Conservation (phyloP, 2,797 vertebrate genomes). For the Spinibarbus caldwelli region DNA sequence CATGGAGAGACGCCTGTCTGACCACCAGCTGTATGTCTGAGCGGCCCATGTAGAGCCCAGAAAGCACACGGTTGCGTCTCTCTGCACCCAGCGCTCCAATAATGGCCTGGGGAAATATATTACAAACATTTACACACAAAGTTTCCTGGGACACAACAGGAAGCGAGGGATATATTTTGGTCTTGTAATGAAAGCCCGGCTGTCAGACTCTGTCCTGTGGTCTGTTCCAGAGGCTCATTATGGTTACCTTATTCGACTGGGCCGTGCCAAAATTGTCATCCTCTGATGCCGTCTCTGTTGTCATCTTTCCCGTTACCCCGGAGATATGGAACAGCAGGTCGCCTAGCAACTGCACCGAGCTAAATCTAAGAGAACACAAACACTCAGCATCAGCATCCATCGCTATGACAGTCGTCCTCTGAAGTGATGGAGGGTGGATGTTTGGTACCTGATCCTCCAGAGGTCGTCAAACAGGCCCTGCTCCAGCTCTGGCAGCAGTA, state of each 20-base stretch:
- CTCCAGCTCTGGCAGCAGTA: conserved; percentile 95
- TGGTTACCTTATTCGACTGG: conserved; percentile 90
- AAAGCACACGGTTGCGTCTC: conserved; percentile 93
- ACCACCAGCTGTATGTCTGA: conserved; percentile 97
- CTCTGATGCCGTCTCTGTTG: conserved; percentile 96
- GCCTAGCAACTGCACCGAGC: conserved; percentile 97
- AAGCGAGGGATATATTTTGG: background rate
- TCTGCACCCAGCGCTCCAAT: conserved; percentile 92
- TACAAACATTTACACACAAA: background rate
- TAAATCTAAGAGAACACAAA: conserved; percentile 81
- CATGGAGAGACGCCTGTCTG: conserved; percentile 94
- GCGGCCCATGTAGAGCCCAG: conserved; percentile 98
- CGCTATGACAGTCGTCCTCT: conserved; percentile 16
- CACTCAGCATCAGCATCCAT: conserved; percentile 35
- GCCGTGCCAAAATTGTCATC: conserved; percentile 99
- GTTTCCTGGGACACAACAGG: background rate
- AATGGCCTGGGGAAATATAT: conserved; percentile 83
- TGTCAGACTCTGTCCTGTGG: background rate
- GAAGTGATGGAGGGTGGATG: background rate
- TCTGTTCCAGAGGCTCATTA: background rate
- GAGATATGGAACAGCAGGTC: conserved; percentile 98
- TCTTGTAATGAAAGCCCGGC: background rate
- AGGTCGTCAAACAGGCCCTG: conserved; percentile 97
- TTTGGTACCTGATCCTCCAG: conserved; percentile 92
- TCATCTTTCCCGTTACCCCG: conserved; percentile 99